Conservation (phyloP, 1,140 invertebrate genomes). For the Tribolium madens region DNA sequence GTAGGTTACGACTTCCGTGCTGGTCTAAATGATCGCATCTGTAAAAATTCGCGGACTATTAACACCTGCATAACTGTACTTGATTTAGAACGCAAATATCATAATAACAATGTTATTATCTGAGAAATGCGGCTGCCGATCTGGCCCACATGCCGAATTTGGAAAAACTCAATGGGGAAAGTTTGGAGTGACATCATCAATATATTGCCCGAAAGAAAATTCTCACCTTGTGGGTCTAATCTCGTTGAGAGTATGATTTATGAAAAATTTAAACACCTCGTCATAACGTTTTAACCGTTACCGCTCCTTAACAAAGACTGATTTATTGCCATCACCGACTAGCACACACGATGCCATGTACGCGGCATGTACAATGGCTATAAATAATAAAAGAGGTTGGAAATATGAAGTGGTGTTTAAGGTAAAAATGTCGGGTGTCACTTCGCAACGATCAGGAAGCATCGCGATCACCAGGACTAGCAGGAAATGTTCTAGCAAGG, state of each 20-base stretch:
- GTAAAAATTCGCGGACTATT: constrained; percentile 30
- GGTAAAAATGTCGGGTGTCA: constrained; percentile 21
- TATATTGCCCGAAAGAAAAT: not conserved
- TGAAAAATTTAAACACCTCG: constrained; percentile 39
- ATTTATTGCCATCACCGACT: constrained; percentile 29
- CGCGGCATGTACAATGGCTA: not conserved
- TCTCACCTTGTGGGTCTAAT: constrained; percentile 22
- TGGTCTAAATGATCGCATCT: constrained; percentile 24
- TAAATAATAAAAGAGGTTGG: constrained; percentile 26
- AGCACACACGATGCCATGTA: constrained; percentile 26
- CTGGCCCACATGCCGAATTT: constrained; percentile 28
- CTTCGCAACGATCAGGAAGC: constrained; percentile 16
- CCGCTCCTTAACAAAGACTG: constrained; percentile 38
- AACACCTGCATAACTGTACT: constrained; percentile 33
- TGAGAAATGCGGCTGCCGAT: constrained; percentile 3
- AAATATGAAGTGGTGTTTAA: constrained; percentile 1
- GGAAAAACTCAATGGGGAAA: constrained; percentile 20
- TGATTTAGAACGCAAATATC: constrained; percentile 16
- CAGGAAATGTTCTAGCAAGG: too few relatives aligned
- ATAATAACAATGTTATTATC: constrained; percentile 21
- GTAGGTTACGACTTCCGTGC: constrained; percentile 8
- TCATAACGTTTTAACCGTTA: constrained; percentile 35
- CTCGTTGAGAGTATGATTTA: constrained; percentile 22
- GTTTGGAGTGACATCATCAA: constrained; percentile 15
- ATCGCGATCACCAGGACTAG: not conserved